Evolutionary conservation across 2,888 invertebrate species (phyloP), one percentile per base, ranked within the genome.

Genomic region (Lomographa bimaculata): DNA sequence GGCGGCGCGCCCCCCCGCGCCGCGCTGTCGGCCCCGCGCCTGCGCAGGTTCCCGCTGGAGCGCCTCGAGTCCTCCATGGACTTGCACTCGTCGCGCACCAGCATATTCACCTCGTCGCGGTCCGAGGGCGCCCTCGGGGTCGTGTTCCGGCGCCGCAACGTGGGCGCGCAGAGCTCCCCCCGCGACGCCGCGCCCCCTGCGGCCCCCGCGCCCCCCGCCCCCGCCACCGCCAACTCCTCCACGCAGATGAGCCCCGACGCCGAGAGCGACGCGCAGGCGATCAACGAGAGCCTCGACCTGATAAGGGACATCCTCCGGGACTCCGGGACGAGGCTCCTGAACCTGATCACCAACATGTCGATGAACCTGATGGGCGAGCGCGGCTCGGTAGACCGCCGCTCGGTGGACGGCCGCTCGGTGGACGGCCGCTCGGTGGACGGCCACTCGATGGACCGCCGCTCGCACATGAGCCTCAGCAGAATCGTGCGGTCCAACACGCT

Each of bases 301-400:
- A 89, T 90, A 32, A 71, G 89, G 6, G 87, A 87, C 43, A 89
- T 89, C 43, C 64, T 90, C 5, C 71, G 89, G 30, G 89, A 89
- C 58, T 90, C 89, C 0, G 89, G 89, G 2, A 82, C 85, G 5
- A 68, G 89, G 29, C 58, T 90, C 7, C 62, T 90, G 20, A 86
- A 89, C 54, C 66, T 89, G 28, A 89, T 90, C 29, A 86, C 86
- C 0, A 82, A 85, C 34, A 85, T 87, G 82, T 87, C 89, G 1
- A 49, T 84, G 44, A 77, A 86, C 3, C 83, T 80, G 3, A 53
- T 87, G 37, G 67, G 55, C 3, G 32, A 54, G 6, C 51, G 57
- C n/a, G 57, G 36, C 2, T 33, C 41, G 9, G 0, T 14, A 2
- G 14, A 14, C 3, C 14, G 2, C 19, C 47, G 36, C 1, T n/a